These are phyloP conservation scores for Rynchops niger DNA, from an alignment of 2,113 vertebrate species.

Conservation along the genomic window DNA sequence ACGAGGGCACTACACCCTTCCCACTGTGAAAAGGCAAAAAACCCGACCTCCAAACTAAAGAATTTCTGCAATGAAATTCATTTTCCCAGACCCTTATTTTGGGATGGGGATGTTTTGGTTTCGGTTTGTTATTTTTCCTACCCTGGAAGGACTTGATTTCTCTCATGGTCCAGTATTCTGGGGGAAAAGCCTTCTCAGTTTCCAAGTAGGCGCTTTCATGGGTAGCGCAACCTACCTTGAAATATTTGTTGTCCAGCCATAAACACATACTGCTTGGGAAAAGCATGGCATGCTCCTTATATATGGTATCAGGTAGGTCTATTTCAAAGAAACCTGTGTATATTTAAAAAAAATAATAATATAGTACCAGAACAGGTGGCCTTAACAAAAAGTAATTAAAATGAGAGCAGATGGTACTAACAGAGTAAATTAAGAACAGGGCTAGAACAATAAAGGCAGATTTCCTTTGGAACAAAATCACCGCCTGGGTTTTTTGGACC, in stretches of 20 bases:
- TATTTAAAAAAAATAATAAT: neutral
- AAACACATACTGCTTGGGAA: neutral
- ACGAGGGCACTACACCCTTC: neutral
- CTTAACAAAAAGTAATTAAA: neutral
- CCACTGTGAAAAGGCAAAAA: neutral
- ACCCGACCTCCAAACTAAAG: neutral
- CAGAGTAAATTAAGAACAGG: neutral
- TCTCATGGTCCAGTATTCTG: neutral
- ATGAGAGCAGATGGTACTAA: constrained; percentile 12
- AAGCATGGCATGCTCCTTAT: neutral
- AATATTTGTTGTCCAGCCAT: neutral
- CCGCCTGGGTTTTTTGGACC: neutral
- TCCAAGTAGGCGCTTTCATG: neutral
- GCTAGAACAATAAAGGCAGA: neutral
- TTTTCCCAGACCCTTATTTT: neutral
- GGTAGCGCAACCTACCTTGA: neutral
- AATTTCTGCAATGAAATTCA: neutral
- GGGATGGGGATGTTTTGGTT: no score
- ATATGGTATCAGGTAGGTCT: neutral
- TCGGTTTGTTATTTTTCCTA: neutral
- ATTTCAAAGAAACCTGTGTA: neutral
- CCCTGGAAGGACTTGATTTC: neutral
- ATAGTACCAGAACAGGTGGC: neutral
- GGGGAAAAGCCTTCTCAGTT: neutral
- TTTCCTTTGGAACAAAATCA: neutral